Percentiles rank a stretch among this genome's conserved stretches.
phyloP scores from a whole-genome alignment of 1,140 invertebrate species.

The Bombus vancouverensis region DNA sequence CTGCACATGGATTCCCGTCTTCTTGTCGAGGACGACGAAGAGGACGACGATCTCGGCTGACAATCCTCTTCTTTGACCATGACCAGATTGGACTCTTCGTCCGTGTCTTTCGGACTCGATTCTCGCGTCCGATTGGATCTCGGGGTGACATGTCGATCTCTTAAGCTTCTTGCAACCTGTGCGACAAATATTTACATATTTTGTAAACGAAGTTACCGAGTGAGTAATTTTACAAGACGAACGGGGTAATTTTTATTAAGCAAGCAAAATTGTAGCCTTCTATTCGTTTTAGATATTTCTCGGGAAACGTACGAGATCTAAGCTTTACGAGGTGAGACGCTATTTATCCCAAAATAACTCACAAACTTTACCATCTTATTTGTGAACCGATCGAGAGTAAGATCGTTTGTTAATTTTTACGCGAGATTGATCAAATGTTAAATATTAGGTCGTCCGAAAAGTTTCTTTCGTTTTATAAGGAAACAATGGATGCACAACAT shows the following conservation, averaged over 20 bases:
- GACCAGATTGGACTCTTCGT: conserved; percentile 68
- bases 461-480: no score
- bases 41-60: conserved; percentile 56
- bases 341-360: no score
- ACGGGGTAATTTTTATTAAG: no score
- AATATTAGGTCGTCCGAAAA: no score
- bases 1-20: conserved; percentile 63
- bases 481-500: no score
- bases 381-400: not conserved
- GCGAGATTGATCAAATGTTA: not conserved
- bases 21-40: conserved; percentile 50
- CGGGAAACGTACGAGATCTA: no score
- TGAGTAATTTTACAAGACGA: not conserved
- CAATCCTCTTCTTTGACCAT: conserved; percentile 72
- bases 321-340: no score
- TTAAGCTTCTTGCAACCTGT: conserved; percentile 68
- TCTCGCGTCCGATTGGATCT: conserved; percentile 71
- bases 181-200: not conserved
- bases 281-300: no score
- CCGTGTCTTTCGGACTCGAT: conserved; percentile 76
- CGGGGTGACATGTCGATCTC: conserved; percentile 68
- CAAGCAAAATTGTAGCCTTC: no score
- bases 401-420: not conserved
- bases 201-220: not conserved
- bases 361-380: no score